phyloP scores from a whole-genome alignment of 2,113 vertebrate species.

The Crypturellus undulatus region DNA sequence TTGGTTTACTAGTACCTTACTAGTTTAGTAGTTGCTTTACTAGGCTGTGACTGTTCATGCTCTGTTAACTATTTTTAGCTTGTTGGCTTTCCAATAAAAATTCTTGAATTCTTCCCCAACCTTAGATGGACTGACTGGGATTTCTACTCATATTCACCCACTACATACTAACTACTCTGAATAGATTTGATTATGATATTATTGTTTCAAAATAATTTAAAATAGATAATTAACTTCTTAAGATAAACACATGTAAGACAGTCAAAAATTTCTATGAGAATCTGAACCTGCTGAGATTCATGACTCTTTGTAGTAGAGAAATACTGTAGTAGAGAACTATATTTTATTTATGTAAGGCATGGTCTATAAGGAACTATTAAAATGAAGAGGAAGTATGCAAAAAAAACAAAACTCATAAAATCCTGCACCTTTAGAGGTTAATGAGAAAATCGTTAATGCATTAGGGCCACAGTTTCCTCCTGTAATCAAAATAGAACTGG shows the following conservation, averaged over 20 bases:
- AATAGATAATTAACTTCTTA: not conserved
- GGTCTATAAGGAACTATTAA: not conserved
- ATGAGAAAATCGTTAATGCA: conserved; percentile 21
- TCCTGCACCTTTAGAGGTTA: not conserved
- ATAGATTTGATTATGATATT: not conserved
- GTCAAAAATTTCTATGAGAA: not conserved
- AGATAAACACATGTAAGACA: not conserved
- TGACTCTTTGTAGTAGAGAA: not conserved
- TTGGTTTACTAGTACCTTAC: no score
- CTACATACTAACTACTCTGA: not conserved
- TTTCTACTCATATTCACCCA: not conserved
- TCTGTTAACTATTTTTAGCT: not conserved
- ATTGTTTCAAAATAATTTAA: not conserved
- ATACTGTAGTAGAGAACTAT: not conserved
- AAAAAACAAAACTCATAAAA: not conserved
- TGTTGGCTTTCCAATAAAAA: not conserved
- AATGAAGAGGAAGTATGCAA: not conserved
- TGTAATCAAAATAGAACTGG: not conserved
- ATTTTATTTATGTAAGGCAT: not conserved
- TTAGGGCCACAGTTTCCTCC: not conserved
- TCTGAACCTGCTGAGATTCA: not conserved
- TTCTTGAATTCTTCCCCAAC: not conserved
- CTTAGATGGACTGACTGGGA: not conserved
- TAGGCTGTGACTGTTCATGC: not conserved
- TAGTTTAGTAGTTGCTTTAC: no score